Evolutionary conservation across 2,888 invertebrate species (phyloP).

Genomic region (Sarcophaga rosellei): DNA sequence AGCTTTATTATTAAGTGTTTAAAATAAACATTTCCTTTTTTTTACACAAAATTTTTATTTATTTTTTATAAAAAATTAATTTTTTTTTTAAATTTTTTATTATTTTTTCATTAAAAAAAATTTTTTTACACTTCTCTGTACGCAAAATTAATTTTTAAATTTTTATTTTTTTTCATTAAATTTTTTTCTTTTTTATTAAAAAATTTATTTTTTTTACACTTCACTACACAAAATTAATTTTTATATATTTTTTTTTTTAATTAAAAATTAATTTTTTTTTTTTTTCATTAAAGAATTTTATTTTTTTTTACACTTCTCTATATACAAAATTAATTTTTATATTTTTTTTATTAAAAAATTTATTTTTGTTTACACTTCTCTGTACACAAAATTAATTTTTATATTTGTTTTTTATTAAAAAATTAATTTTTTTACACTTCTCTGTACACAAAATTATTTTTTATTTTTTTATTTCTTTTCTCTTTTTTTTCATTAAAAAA

Average conservation of each 20-base stretch:
- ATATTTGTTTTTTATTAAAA: too few species aligned
- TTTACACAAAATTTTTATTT: constrained; percentile 2
- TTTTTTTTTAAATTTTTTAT: background rate
- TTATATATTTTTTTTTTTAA: constrained; percentile 3
- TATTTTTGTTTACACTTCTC: too few species aligned
- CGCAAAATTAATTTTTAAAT: background rate
- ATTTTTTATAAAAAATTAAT: background rate
- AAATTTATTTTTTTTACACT: background rate
- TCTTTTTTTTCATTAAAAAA: too few species aligned
- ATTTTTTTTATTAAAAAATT: too few species aligned
- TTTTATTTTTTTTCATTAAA: background rate
- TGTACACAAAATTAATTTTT: too few species aligned
- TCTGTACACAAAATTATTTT: too few species aligned
- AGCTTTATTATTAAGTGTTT: background rate
- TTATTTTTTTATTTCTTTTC: too few species aligned
- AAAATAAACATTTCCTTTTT: background rate
- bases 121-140: background rate
- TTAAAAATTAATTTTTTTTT: too few species aligned
- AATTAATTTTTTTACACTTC: too few species aligned
- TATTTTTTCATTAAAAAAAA: background rate
- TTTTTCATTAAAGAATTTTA: too few species aligned
- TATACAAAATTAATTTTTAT: too few species aligned
- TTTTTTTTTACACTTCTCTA: too few species aligned
- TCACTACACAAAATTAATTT: background rate
- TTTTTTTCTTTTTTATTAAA: background rate